phyloP scores from a whole-genome alignment of 1,140 invertebrate species.

The Drusus annulatus region DNA sequence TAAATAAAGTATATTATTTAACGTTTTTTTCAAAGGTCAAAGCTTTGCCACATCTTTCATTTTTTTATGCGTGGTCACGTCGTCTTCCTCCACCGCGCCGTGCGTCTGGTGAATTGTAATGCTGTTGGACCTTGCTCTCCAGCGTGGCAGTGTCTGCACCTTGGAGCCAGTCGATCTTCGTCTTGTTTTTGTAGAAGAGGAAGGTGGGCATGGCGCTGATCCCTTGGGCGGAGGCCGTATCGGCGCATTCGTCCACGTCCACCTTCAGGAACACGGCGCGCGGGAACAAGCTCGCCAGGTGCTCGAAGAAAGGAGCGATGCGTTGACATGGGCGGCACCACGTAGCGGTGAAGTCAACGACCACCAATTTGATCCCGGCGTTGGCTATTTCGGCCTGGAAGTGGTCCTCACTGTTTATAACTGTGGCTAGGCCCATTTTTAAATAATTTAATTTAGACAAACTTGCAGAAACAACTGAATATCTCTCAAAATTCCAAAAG shows the following conservation, averaged over 20 bases:
- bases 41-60: too few relatives aligned
- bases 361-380: slow-evolving; percentile 89
- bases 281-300: slow-evolving; percentile 88
- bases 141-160: slow-evolving; percentile 87
- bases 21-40: too few relatives aligned
- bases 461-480: slow-evolving; percentile 36
- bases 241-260: slow-evolving; percentile 91
- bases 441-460: slow-evolving; percentile 9
- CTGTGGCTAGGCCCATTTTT: slow-evolving; percentile 67
- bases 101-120: slow-evolving; percentile 81
- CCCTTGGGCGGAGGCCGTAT: slow-evolving; percentile 87
- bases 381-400: slow-evolving; percentile 86
- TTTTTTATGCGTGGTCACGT: too few relatives aligned
- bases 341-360: slow-evolving; percentile 95
- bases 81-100: slow-evolving; percentile 73
- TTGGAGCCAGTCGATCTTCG: slow-evolving; percentile 84
- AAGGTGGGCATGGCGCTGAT: slow-evolving; percentile 99
- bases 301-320: slow-evolving; percentile 92
- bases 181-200: slow-evolving; percentile 92
- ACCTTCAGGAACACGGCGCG: slow-evolving; percentile 95
- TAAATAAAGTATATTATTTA: too few relatives aligned
- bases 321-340: slow-evolving; percentile 96
- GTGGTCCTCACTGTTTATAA: slow-evolving; percentile 80
- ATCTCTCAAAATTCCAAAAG: slow-evolving; percentile 18
- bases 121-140: slow-evolving; percentile 92